Conservation (phyloP, 2,797 vertebrate genomes). For the Mormyrops attenuatus region DNA sequence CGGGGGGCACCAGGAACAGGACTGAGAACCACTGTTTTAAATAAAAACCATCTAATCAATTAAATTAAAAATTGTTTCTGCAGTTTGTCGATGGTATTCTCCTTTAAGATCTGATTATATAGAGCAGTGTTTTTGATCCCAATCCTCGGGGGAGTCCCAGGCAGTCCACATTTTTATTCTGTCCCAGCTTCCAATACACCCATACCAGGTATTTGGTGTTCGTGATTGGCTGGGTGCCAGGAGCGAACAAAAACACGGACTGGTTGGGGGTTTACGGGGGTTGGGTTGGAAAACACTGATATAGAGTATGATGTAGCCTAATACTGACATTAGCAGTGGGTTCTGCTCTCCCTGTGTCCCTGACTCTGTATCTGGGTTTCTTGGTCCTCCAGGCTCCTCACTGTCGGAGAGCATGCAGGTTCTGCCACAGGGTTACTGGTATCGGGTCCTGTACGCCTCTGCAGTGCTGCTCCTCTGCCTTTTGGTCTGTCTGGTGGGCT, state of each 20-base stretch:
- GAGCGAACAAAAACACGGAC: not conserved
- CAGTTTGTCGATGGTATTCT: not conserved
- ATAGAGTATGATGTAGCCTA: not conserved
- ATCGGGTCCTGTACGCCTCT: slow-evolving; percentile 66
- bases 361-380: not conserved
- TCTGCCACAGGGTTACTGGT: slow-evolving; percentile 70
- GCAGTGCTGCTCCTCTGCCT: slow-evolving; percentile 66
- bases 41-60: not conserved
- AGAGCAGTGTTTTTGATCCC: not conserved
- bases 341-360: not conserved
- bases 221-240: not conserved
- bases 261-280: not conserved
- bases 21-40: not conserved
- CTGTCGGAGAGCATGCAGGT: slow-evolving; percentile 32
- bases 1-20: no score
- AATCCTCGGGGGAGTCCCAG: not conserved
- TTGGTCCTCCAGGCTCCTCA: not conserved
- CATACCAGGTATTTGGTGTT: not conserved
- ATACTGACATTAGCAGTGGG: not conserved
- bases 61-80: not conserved
- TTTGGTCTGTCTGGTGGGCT: slow-evolving; percentile 71
- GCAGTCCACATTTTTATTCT: not conserved
- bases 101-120: not conserved
- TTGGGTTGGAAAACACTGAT: not conserved
- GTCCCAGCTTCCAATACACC: not conserved